Conservation (phyloP, 2,797 vertebrate genomes). For the Otus scops region DNA sequence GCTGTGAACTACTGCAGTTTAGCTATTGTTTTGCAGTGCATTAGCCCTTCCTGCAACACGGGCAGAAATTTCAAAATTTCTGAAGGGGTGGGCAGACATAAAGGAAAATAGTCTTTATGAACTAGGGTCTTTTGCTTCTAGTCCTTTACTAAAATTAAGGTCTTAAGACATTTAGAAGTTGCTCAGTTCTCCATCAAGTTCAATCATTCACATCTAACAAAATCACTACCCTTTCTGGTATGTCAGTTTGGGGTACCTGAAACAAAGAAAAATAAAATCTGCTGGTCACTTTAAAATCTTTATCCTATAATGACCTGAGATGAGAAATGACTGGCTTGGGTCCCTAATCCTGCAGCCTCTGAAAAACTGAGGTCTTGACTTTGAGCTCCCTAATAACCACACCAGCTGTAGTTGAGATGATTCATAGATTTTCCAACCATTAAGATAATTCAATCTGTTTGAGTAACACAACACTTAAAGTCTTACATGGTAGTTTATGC, state of each 20-base stretch:
- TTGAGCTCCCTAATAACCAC: neutral
- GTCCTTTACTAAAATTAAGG: neutral
- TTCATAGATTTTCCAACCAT: constrained; percentile 53
- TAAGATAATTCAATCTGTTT: constrained; percentile 34
- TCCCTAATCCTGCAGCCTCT: neutral
- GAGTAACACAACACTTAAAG: constrained; percentile 14
- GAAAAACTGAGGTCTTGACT: neutral
- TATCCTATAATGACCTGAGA: neutral
- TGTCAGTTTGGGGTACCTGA: neutral
- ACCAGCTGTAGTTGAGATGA: constrained; percentile 25
- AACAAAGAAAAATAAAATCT: neutral
- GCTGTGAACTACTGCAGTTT: neutral
- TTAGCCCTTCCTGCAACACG: neutral
- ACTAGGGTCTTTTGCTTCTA: neutral
- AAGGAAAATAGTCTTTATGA: neutral
- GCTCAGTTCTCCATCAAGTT: neutral
- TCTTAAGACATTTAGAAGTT: neutral
- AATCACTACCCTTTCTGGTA: neutral
- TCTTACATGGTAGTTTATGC: neutral
- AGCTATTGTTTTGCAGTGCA: neutral
- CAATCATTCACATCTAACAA: neutral
- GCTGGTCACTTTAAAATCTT: neutral
- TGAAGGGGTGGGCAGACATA: neutral
- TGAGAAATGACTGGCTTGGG: neutral
- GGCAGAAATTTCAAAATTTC: neutral